Conservation (phyloP, 2,888 invertebrate species). For the Nebria salina region DNA sequence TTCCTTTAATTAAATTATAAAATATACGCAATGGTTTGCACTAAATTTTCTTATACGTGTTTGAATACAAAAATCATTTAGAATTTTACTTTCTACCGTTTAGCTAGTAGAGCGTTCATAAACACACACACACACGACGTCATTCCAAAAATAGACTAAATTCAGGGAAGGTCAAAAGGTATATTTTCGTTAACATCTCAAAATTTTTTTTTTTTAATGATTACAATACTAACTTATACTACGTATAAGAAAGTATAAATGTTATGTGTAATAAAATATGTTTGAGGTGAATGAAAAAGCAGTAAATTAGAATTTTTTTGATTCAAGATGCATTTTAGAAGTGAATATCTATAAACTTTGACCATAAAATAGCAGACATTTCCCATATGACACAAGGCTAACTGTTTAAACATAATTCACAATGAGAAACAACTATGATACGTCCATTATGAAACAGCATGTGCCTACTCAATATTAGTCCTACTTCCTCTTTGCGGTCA, state of each 20-base stretch:
- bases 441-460: not conserved
- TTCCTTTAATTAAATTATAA: not conserved
- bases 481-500: not conserved
- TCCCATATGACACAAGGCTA: slow-evolving; percentile 17
- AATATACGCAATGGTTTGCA: too few relatives aligned
- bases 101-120: too few relatives aligned
- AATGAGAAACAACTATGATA: slow-evolving; percentile 11
- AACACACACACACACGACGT: too few relatives aligned
- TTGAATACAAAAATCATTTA: too few relatives aligned
- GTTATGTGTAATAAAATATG: not conserved
- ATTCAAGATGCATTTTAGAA: not conserved
- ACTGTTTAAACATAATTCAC: slow-evolving; percentile 19
- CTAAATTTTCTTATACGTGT: too few relatives aligned
- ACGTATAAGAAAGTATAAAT: not conserved
- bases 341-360: not conserved
- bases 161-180: too few relatives aligned
- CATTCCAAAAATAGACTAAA: too few relatives aligned
- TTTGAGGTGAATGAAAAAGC: not conserved
- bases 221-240: too few relatives aligned
- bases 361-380: not conserved
- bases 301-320: not conserved
- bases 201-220: too few relatives aligned
- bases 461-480: not conserved
- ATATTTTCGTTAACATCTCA: too few relatives aligned
- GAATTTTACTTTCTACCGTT: too few relatives aligned